Evolutionary conservation across 1,140 invertebrate species (phyloP).

Genomic region (Mylabris phalerata): DNA sequence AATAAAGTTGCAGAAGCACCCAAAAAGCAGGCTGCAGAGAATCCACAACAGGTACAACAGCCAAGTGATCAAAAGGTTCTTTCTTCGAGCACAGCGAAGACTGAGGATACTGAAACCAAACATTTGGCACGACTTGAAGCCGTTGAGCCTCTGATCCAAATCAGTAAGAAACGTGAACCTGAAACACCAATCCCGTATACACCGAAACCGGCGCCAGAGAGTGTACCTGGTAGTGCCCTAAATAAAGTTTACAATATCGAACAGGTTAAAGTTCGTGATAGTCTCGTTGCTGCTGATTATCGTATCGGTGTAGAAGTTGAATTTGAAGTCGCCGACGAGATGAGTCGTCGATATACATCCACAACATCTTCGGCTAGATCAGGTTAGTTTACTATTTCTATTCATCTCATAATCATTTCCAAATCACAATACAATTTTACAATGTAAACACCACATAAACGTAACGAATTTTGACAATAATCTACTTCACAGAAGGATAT

Average conservation of each 20-base stretch:
- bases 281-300: constrained; percentile 23
- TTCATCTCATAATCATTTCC: neutral
- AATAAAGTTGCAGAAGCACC: neutral
- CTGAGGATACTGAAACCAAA: constrained; percentile 21
- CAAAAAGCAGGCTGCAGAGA: constrained; percentile 1
- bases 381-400: constrained; percentile 27
- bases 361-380: constrained; percentile 21
- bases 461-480: neutral
- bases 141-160: constrained; percentile 25
- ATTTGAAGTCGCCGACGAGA: constrained; percentile 34
- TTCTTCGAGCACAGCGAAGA: neutral
- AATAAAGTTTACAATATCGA: constrained; percentile 30
- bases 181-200: constrained; percentile 25
- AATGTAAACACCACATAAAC: neutral
- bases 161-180: constrained; percentile 21
- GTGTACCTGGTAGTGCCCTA: constrained; percentile 26
- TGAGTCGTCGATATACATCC: constrained; percentile 36
- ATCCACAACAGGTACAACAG: neutral
- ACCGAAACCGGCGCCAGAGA: constrained; percentile 20
- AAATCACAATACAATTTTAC: neutral
- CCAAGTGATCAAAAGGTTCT: neutral
- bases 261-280: constrained; percentile 19
- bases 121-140: constrained; percentile 20
- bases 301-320: constrained; percentile 33
- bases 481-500: constrained; percentile 30